Conservation (phyloP, 2,797 vertebrate genomes). For the Mus spretus region DNA sequence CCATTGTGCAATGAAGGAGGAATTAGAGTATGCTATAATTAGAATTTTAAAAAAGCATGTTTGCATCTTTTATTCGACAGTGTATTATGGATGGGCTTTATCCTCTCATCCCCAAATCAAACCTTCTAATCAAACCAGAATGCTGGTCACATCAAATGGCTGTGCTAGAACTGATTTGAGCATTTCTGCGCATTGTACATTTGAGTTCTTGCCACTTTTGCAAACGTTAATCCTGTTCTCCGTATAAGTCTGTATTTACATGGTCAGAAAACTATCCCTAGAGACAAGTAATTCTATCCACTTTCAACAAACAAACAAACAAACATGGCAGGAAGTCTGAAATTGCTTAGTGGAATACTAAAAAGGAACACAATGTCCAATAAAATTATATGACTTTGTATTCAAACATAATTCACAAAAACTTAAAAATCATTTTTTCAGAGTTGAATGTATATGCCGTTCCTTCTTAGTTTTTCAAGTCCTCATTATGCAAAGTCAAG, state of each 20-base stretch:
- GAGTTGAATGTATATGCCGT: constrained; percentile 1
- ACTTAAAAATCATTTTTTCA: constrained; percentile 38
- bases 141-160: neutral
- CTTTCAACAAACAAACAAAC: constrained; percentile 5
- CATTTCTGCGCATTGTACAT: neutral
- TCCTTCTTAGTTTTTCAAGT: constrained; percentile 13
- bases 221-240: constrained; percentile 5
- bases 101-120: neutral
- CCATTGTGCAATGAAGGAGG: neutral
- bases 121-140: constrained; percentile 21
- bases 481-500: constrained; percentile 44
- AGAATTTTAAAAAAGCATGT: constrained; percentile 41
- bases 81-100: neutral
- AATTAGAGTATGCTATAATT: neutral
- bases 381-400: neutral
- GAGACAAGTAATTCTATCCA: constrained; percentile 40
- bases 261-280: neutral
- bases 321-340: constrained; percentile 31
- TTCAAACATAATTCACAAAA: constrained; percentile 37
- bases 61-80: constrained; percentile 29
- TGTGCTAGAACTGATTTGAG: neutral
- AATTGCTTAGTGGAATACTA: constrained; percentile 17
- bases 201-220: neutral
- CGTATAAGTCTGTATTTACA: neutral
- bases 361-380: neutral